Evolutionary conservation across 2,797 vertebrate genomes (phyloP), one percentile per base, ranked within the genome.

Genomic region (Discoglossus pictus): DNA sequence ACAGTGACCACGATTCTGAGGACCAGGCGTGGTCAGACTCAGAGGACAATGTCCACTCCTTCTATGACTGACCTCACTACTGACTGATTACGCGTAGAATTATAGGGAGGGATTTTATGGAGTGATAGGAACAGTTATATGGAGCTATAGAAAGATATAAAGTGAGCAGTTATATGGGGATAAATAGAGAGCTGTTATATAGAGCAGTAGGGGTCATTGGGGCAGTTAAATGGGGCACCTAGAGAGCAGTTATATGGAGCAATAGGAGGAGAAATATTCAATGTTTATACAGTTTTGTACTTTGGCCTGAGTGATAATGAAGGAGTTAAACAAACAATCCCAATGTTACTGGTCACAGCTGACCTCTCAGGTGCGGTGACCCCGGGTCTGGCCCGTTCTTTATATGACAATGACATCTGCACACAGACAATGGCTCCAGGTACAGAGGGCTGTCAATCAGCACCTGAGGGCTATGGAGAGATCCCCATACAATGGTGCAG

Each of bases 301-400:
- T 44, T 44, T 44, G 42, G 16, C 20, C 9, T 44, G 16, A 44
- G 16, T 3, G 9, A 15, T 17, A 7, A 18, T 44, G 42, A 44
- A 44, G 4, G 15, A 18, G 42, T 18, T 44, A 44, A 44, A 20
- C 20, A 17, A 44, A 17, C 9, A 2, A 18, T 11, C 21, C 21
- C 20, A 47, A 23, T 23, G 21, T 3, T 12, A 20, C 20, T 44
- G 17, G 20, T 7, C 44, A 25, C 46, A 50, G 23, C 6, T 24
- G 46, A 46, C 46, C 40, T 48, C 40, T 56, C 42, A 70, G 59
- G 67, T 62, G 67, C 50, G 67, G 56, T 47, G 20, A 62, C 20
- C 11, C 67, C 61, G 67, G 58, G 50, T 55, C 40, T 44, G 25
- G 56, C n/a, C n/a, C 34, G 61, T 69, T 61, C 58, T 69, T 69